Base-by-base conservation (phyloP, 2,888 invertebrate species). In the Xanthorhoe designata region DNA sequence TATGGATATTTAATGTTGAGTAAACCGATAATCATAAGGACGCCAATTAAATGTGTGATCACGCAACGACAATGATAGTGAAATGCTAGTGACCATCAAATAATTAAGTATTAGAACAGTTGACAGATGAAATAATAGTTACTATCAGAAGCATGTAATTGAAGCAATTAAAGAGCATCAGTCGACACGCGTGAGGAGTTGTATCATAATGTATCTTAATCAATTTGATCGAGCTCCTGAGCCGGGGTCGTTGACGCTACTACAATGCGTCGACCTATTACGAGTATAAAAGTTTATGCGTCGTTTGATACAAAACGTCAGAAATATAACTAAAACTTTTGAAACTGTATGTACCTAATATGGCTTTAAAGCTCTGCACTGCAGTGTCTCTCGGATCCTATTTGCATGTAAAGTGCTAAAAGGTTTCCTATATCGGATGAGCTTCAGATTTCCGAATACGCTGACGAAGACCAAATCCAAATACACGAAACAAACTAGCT, bases 111-210 rank as follows among this genome's bases (percentile, higher is more conserved):
- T 38, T 38, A 38, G 38, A 38, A 38, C 7, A 38, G 10, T 13
- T 42, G 10, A 9, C 38, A 42, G 38, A 42, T 42, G 38, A 42
- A 4, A 3, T 42, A 49, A 51, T 55, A 64, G 55, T 59, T 49
- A 19, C 38, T 47, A 55, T 60, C 57, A 64, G 64, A 57, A 64
- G 53, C 69, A 52, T 80, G 78, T 84, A 88, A 91, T 91, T 88
- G 89, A 86, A 82, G 77, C 90, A 90, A 90, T 92, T 88, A 90
- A 84, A 89, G 82, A 84, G 85, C 88, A 87, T 88, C 83, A 78
- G 77, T 72, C 77, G 74, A 79, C 81, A 78, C 83, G 85, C 85
- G 86, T 83, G 86, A 82, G 74, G 74, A 80, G 76, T 82, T 77
- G 80, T 84, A 88, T 87, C 85, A 85, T 87, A 87, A 88, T 87